These are phyloP conservation scores for Corythoichthys intestinalis DNA, from an alignment of 2,113 vertebrate genomes.

Conservation along the genomic window DNA sequence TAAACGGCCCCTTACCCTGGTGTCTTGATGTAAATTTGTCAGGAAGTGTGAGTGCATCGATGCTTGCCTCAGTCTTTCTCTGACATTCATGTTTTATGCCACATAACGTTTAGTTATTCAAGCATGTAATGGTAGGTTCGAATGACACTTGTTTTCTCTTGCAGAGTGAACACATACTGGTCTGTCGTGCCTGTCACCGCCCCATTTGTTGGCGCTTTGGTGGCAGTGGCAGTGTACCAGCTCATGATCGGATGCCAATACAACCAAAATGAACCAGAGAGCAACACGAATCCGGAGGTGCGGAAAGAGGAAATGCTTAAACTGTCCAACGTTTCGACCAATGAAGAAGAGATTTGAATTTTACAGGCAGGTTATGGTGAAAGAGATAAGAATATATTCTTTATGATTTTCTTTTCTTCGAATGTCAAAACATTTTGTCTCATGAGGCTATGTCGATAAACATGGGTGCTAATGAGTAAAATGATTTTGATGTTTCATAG, in stretches of 20 bases:
- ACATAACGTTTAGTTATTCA: constrained; percentile 1
- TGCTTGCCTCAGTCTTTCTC: background rate
- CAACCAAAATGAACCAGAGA: constrained; percentile 67
- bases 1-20: no score
- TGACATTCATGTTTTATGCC: background rate
- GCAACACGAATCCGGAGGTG: constrained; percentile 41
- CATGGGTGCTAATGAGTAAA: no score
- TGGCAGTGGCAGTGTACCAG: constrained; percentile 80
- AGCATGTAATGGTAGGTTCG: background rate
- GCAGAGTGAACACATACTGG: constrained; percentile 75
- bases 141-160: background rate
- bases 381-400: background rate
- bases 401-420: background rate
- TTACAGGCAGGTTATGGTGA: background rate
- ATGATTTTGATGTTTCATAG: no score
- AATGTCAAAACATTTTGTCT: background rate
- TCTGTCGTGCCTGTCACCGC: constrained; percentile 83
- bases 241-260: constrained; percentile 82
- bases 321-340: constrained; percentile 73
- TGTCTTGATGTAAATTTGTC: no score
- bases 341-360: constrained; percentile 39
- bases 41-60: no score
- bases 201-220: constrained; percentile 80
- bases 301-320: constrained; percentile 71
- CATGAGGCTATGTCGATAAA: background rate